phyloP scores from a whole-genome alignment of 2,797 vertebrate species.

The Xyrichtys novacula region DNA sequence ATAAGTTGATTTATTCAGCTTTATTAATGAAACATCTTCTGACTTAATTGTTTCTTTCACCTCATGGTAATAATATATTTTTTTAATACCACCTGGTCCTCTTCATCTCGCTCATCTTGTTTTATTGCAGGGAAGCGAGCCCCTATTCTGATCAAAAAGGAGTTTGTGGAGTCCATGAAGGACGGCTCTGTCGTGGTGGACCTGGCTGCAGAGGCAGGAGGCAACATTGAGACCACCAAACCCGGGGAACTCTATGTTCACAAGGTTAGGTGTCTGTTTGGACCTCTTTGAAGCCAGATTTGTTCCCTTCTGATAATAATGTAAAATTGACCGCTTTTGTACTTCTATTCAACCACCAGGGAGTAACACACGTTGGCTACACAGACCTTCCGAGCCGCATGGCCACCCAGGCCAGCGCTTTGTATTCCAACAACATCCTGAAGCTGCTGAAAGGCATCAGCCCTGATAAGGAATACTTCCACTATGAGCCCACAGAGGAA shows the following conservation, averaged over 20 bases:
- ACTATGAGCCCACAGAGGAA: slow-evolving; percentile 85
- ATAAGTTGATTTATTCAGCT: too few species aligned
- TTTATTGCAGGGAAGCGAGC: slow-evolving; percentile 69
- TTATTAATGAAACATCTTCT: too few species aligned
- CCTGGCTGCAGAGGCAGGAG: slow-evolving; percentile 81
- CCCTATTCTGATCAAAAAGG: slow-evolving; percentile 77
- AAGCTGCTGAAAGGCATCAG: slow-evolving; percentile 91
- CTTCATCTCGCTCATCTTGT: slow-evolving; percentile 3
- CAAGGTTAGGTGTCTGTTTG: slow-evolving; percentile 59
- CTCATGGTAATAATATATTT: background rate
- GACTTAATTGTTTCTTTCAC: background rate
- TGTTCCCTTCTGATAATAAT: background rate
- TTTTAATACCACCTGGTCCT: background rate
- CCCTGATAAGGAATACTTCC: slow-evolving; percentile 89
- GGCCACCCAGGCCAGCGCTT: slow-evolving; percentile 89
- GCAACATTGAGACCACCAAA: slow-evolving; percentile 83
- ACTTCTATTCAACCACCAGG: slow-evolving; percentile 71
- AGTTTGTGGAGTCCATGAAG: slow-evolving; percentile 81
- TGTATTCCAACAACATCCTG: slow-evolving; percentile 90
- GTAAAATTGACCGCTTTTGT: background rate
- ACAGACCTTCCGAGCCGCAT: slow-evolving; percentile 89
- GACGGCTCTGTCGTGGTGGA: slow-evolving; percentile 82
- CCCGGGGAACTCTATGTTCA: slow-evolving; percentile 74
- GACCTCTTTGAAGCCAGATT: background rate
- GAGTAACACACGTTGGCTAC: slow-evolving; percentile 89